Conservation (phyloP, 2,797 vertebrate species). For the Pteronotus mesoamericanus region DNA sequence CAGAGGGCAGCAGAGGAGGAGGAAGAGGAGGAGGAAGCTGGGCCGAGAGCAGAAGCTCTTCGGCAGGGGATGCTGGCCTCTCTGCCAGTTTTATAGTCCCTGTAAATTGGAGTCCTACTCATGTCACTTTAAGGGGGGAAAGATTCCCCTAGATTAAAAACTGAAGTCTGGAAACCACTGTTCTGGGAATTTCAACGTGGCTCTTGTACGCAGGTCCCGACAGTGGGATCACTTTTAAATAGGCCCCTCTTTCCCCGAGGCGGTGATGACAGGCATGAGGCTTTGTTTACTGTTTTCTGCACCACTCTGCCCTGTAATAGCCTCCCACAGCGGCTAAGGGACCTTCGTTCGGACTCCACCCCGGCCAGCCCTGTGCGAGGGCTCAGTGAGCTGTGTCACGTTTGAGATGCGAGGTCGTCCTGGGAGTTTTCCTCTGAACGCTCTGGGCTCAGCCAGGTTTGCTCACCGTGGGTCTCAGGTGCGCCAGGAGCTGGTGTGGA, state of each 20-base stretch:
- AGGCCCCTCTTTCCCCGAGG: neutral
- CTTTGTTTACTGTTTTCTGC: neutral
- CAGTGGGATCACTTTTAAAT: rapidly evolving
- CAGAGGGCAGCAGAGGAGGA: neutral
- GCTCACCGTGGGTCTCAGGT: rapidly evolving
- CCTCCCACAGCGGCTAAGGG: neutral
- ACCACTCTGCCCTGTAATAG: rapidly evolving
- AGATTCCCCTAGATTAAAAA: neutral
- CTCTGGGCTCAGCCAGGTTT: too few relatives aligned
- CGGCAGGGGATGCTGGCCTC: neutral
- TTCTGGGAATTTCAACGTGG: rapidly evolving
- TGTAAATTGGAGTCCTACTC: rapidly evolving
- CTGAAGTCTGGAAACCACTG: neutral
- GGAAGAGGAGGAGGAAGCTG: rapidly evolving
- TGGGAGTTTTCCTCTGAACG: neutral
- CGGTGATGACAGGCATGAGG: rapidly evolving
- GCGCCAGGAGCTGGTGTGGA: neutral
- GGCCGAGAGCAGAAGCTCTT: neutral
- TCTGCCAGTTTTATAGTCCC: neutral
- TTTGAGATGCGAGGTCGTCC: neutral
- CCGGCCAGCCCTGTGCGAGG: neutral
- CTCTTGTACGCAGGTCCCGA: neutral
- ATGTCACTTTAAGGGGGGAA: neutral
- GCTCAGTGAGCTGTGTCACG: neutral
- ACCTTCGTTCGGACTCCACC: rapidly evolving